Evolutionary conservation across 1,140 invertebrate species (phyloP).

Genomic region (Cherax destructor): DNA sequence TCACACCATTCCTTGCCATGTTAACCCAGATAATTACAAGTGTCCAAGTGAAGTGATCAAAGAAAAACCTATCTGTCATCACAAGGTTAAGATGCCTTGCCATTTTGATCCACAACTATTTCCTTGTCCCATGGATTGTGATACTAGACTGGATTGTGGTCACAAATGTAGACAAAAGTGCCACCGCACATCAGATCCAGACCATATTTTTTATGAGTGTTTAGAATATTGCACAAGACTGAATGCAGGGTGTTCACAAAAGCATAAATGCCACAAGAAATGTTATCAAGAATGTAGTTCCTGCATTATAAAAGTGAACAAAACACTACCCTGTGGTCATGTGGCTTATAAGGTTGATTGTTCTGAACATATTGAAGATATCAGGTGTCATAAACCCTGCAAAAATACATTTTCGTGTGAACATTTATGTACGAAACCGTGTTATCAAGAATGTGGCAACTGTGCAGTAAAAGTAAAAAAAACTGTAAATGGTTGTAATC

Average conservation of each 20-base stretch:
- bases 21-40: slow-evolving; percentile 7
- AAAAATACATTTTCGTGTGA: slow-evolving; percentile 64
- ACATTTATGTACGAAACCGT: slow-evolving; percentile 66
- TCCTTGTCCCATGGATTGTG: slow-evolving; percentile 22
- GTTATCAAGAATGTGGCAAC: slow-evolving; percentile 62
- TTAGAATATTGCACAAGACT: slow-evolving; percentile 33
- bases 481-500: slow-evolving; percentile 24
- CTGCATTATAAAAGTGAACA: slow-evolving; percentile 20
- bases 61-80: slow-evolving; percentile 37
- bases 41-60: slow-evolving; percentile 45
- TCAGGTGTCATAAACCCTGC: slow-evolving; percentile 64
- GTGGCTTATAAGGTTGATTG: slow-evolving; percentile 22
- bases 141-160: slow-evolving; percentile 55
- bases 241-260: slow-evolving; percentile 53
- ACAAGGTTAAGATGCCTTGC: slow-evolving; percentile 43
- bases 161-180: slow-evolving; percentile 46
- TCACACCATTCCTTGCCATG: slow-evolving; percentile 39
- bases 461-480: slow-evolving; percentile 47
- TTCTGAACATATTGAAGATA: not conserved
- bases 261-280: slow-evolving; percentile 62
- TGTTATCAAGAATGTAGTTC: slow-evolving; percentile 66
- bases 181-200: slow-evolving; percentile 39
- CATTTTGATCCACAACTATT: slow-evolving; percentile 9
- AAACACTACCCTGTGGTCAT: slow-evolving; percentile 59
- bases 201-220: slow-evolving; percentile 54